Conservation (phyloP, 2,797 vertebrate species). For the Acridotheres tristis region DNA sequence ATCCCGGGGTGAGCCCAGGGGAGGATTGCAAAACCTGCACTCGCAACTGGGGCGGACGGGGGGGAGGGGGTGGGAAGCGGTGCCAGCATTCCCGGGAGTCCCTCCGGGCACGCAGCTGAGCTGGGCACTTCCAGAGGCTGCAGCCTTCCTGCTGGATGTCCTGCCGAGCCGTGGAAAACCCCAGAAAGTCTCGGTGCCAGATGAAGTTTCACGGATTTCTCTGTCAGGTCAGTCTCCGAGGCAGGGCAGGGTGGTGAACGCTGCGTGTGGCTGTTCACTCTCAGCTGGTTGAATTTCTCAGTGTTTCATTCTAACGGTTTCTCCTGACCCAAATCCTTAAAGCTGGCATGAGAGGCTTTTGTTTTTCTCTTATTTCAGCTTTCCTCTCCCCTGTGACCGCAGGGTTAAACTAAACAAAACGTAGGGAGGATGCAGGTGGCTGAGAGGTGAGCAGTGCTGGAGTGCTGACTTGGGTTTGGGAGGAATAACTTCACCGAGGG, state of each 20-base stretch:
- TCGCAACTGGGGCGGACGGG: not conserved
- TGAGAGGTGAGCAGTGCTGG: not conserved
- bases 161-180: rapidly evolving
- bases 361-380: not conserved
- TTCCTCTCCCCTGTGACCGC: not conserved
- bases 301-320: not conserved
- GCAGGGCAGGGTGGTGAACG: not conserved
- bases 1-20: conserved; percentile 46
- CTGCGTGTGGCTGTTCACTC: not conserved
- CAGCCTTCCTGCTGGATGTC: not conserved
- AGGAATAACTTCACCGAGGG: not conserved
- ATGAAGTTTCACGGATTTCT: not conserved
- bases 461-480: not conserved
- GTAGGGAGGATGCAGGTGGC: not conserved
- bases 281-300: not conserved
- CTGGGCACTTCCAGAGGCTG: not conserved
- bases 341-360: not conserved
- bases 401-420: not conserved
- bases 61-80: not conserved
- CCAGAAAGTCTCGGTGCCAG: not conserved
- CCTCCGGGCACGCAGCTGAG: not conserved
- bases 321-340: not conserved
- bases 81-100: conserved; percentile 4
- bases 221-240: not conserved
- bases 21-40: conserved; percentile 56